Percentiles rank a stretch among this genome's conserved stretches.
Conservation (phyloP, 1,140 invertebrate genomes). For the Listronotus bonariensis region DNA sequence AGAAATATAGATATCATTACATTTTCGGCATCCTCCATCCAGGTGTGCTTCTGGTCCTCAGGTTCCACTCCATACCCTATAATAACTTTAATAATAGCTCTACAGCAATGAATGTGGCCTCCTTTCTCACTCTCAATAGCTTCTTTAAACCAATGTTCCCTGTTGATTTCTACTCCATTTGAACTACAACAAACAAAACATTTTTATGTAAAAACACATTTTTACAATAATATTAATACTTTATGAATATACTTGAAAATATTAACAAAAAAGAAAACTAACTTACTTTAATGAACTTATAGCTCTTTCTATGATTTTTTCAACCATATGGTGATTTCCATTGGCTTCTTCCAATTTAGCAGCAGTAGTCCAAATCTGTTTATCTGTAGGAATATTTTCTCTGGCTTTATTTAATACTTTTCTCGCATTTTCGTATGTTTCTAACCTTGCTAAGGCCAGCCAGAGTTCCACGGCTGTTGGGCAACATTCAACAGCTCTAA, state of each 20-base stretch:
- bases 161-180: constrained; percentile 98
- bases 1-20: too few species aligned
- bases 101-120: constrained; percentile 90
- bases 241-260: too few species aligned
- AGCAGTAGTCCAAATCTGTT: constrained; percentile 97
- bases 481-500: constrained; percentile 96
- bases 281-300: constrained; percentile 77
- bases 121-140: constrained; percentile 97
- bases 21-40: constrained; percentile 98
- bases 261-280: too few species aligned
- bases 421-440: constrained; percentile 97
- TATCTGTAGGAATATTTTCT: constrained; percentile 98
- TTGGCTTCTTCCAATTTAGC: constrained; percentile 98
- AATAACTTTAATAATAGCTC: constrained; percentile 89
- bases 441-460: constrained; percentile 94
- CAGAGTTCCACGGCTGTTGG: constrained; percentile 95
- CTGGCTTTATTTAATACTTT: constrained; percentile 98
- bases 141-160: constrained; percentile 99
- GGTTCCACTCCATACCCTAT: constrained; percentile 94
- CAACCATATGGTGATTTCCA: constrained; percentile 94
- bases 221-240: too few species aligned
- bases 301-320: constrained; percentile 95
- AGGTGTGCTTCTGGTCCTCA: constrained; percentile 97
- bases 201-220: too few species aligned
- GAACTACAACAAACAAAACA: constrained; percentile 58